These are phyloP conservation scores for Megaustenia siamemsis DNA, from an alignment of 2,888 invertebrate species.

Conservation along the genomic window DNA sequence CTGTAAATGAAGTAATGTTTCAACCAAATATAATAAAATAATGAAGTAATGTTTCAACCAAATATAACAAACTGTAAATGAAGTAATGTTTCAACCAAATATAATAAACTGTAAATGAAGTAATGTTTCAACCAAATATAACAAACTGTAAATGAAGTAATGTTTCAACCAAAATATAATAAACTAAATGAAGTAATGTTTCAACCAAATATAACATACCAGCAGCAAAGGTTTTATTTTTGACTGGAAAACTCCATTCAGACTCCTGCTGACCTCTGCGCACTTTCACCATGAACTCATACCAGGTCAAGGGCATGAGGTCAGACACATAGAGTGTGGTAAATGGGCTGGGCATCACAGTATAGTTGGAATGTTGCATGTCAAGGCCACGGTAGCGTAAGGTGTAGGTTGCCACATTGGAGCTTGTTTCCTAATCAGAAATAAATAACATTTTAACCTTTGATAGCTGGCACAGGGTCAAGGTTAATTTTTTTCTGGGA, in stretches of 20 bases:
- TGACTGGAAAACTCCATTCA: conserved; percentile 48
- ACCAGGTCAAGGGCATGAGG: conserved; percentile 50
- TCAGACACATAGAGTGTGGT: conserved; percentile 47
- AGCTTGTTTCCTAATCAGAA: not conserved
- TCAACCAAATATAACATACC: too few relatives aligned
- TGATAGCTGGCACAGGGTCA: not conserved
- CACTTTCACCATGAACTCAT: conserved; percentile 52
- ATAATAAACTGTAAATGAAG: too few relatives aligned
- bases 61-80: too few relatives aligned
- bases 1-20: too few relatives aligned
- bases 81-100: too few relatives aligned
- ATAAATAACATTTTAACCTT: not conserved
- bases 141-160: too few relatives aligned
- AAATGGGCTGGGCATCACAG: conserved; percentile 11
- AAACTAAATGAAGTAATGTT: too few relatives aligned
- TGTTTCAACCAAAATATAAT: too few relatives aligned
- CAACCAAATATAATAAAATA: too few relatives aligned
- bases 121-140: too few relatives aligned
- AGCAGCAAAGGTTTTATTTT: conserved; percentile 52
- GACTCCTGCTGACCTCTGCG: conserved; percentile 31
- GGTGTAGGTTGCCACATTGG: conserved; percentile 32
- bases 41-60: too few relatives aligned
- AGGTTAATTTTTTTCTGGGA: too few relatives aligned
- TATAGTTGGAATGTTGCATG: not conserved
- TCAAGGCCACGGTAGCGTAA: conserved; percentile 47